Conservation (phyloP, 2,888 invertebrate species). For the Ochropacha duplaris region DNA sequence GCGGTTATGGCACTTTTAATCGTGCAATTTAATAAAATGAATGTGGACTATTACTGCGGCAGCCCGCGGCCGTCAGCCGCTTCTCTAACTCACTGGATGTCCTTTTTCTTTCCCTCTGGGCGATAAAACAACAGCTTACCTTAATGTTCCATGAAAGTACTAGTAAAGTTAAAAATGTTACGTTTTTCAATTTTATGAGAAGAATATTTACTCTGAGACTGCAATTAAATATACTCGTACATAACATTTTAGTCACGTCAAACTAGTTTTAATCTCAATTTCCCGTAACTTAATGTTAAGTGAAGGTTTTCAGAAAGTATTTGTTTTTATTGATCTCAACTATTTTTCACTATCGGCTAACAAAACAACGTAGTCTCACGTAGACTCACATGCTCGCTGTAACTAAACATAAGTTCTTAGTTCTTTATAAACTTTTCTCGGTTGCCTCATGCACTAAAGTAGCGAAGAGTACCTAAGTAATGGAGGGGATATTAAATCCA, state of each 20-base stretch:
- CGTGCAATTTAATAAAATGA: slow-evolving; percentile 65
- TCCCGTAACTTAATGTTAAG: too few species aligned
- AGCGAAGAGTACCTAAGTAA: slow-evolving; percentile 31
- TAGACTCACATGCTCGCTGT: too few species aligned
- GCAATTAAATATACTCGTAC: not conserved
- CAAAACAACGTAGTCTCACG: too few species aligned
- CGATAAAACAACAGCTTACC: slow-evolving; percentile 16
- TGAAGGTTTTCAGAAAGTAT: too few species aligned
- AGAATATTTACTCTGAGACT: not conserved
- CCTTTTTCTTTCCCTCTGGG: slow-evolving; percentile 16
- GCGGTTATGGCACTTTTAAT: slow-evolving; percentile 62
- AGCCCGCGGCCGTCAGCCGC: slow-evolving; percentile 23
- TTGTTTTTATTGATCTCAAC: too few species aligned
- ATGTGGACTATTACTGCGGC: slow-evolving; percentile 50
- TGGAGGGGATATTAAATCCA: slow-evolving; percentile 34
- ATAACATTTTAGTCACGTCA: not conserved
- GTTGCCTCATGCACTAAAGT: slow-evolving; percentile 32
- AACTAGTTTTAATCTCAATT: not conserved
- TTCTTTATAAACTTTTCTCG: slow-evolving; percentile 9
- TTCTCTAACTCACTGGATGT: slow-evolving; percentile 15
- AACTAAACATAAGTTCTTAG: slow-evolving; percentile 17
- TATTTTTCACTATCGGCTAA: too few species aligned
- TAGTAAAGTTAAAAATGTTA: not conserved
- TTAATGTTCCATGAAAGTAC: slow-evolving; percentile 20
- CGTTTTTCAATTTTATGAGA: not conserved